phyloP scores from a whole-genome alignment of 2,797 vertebrate genomes.

The Serranus cabrilla region DNA sequence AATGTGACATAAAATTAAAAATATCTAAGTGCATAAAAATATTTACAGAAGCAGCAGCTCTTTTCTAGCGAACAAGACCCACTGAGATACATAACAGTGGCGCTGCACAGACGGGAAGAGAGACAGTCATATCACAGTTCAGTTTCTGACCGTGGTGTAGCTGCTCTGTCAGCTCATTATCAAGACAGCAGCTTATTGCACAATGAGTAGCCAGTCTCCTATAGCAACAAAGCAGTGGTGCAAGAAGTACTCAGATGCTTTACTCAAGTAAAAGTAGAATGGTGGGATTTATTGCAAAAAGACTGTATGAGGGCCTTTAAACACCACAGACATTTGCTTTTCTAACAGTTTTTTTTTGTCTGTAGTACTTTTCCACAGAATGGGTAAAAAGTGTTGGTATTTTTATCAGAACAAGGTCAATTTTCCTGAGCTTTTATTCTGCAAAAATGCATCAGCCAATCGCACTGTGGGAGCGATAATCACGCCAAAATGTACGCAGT shows the following conservation, averaged over 20 bases:
- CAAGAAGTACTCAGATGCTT: neutral
- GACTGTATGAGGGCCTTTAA: neutral
- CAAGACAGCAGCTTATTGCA: conserved; percentile 4
- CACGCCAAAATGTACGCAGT: too few relatives aligned
- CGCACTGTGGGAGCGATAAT: too few relatives aligned
- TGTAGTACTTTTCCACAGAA: too few relatives aligned
- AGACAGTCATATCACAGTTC: conserved; percentile 4
- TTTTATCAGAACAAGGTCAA: too few relatives aligned
- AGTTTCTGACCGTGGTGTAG: neutral
- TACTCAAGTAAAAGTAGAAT: neutral
- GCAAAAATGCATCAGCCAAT: too few relatives aligned
- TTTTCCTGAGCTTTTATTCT: too few relatives aligned
- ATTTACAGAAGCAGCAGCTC: neutral
- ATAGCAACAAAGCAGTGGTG: neutral
- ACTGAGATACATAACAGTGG: conserved; percentile 1
- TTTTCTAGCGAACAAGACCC: conserved; percentile 3
- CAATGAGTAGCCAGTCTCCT: conserved; percentile 10
- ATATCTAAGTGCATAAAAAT: conserved; percentile 1
- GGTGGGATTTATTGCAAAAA: neutral
- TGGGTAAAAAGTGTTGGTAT: too few relatives aligned
- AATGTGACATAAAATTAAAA: conserved; percentile 12
- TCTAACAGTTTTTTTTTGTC: too few relatives aligned
- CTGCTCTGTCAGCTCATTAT: conserved; percentile 16
- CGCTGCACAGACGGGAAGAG: neutral
- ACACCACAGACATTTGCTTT: too few relatives aligned